Base-by-base conservation (phyloP, 1,140 invertebrate species). In the Goniozus legneri region DNA sequence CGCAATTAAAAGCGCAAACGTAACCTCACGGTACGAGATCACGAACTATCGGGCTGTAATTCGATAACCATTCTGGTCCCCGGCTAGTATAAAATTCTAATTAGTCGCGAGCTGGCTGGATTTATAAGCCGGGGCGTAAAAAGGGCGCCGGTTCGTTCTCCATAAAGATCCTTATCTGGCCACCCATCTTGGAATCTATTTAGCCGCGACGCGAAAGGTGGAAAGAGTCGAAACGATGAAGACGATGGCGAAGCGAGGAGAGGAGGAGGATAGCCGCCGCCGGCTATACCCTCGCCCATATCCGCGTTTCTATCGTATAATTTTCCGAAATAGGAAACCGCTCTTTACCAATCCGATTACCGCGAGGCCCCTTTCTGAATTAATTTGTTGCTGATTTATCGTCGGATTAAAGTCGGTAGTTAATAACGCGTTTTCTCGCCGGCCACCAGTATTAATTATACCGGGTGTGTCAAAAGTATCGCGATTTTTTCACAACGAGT, bases 21-120 rank as follows among this genome's bases (percentile, higher is more conserved):
- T n/a, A n/a, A n/a, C n/a, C n/a, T n/a, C n/a, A n/a, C 44, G 22
- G 47, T 51, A 41, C 41, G 27, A 39, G 47, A 51, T 51, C 47
- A 51, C 18, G 37, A 51, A 13, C 22, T 18, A 16, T 24, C 14
- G 44, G 34, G 37, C 13, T 18, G 50, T 52, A 52, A 52, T 52
- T 44, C 41, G 50, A 52, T 39, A 31, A 38, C 36, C 50, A 52
- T 38, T 52, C 48, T 52, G 45, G 44, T 52, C n/a, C n/a, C n/a
- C n/a, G n/a, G 39, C 38, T 39, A 52, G 47, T 52, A 52, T 52
- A 52, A 52, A 52, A 52, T 48, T 52, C 50, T 52, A 52, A 52
- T 52, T 52, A 52, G 50, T 52, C 50, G 45, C 30, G 34, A n/a
- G n/a, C n/a, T n/a, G n/a, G n/a, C 45, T 31, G 45, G 50, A 52